These are phyloP conservation scores for Bursaphelenchus okinawaensis DNA, from an alignment of 2,888 invertebrate genomes.

Conservation along the genomic window DNA sequence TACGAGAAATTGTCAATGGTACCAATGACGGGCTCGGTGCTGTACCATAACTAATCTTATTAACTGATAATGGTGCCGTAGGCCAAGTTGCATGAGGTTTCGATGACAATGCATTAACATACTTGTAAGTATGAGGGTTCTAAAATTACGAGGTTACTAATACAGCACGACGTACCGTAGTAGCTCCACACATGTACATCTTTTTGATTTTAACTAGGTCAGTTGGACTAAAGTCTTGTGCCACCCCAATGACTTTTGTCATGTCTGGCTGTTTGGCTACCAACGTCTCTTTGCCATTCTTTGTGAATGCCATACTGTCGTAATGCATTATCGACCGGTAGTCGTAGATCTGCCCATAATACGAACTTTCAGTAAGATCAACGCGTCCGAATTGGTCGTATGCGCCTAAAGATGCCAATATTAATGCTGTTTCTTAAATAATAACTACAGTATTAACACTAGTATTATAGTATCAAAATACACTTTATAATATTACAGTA, in stretches of 20 bases:
- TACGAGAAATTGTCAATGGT: background rate
- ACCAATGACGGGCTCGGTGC: background rate
- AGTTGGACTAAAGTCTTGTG: conserved; percentile 53
- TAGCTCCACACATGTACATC: conserved; percentile 51
- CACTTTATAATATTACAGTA: background rate
- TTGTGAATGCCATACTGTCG: conserved; percentile 53
- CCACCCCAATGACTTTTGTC: conserved; percentile 55
- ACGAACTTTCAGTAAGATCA: conserved; percentile 53
- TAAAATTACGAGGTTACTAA: background rate
- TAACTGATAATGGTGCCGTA: conserved; percentile 3
- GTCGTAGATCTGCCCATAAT: conserved; percentile 53
- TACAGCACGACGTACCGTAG: background rate
- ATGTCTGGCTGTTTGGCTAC: conserved; percentile 48
- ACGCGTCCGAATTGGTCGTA: conserved; percentile 58
- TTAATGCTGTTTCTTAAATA: too few species aligned
- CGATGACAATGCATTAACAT: background rate
- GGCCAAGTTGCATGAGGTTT: background rate
- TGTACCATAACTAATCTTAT: background rate
- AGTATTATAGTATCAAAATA: too few species aligned
- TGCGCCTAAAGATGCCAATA: conserved; percentile 48
- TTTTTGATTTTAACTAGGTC: conserved; percentile 56
- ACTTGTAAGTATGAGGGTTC: background rate
- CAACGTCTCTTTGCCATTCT: conserved; percentile 35
- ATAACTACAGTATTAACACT: too few species aligned
- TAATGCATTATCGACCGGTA: conserved; percentile 48